Evolutionary conservation across 2,888 invertebrate species (phyloP), one percentile per base, ranked within the genome.

Genomic region (Microctonus hyperodae): DNA sequence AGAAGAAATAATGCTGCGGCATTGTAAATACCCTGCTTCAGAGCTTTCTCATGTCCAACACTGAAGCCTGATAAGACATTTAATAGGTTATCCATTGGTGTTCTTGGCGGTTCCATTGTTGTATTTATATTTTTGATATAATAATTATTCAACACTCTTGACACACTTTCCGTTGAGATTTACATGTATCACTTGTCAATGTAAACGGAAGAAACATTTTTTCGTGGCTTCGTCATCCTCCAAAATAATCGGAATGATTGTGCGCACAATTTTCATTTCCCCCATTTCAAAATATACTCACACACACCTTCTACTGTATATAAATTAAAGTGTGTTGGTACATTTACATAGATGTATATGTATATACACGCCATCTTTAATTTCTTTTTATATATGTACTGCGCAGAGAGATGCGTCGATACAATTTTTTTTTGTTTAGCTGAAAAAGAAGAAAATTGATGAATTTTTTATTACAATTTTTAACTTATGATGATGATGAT

Each of bases 11-110:
- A 85, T n/a, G 94, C 94, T 69, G 93, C 88, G 5, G 94, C 93
- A 85, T 95, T 95, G 84, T 95, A 95, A 76, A 95, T 89, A n/a
- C 95, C 95, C 85, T 94, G 92, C 86, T 94, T 94, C 80, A 95
- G 88, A n/a, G 94, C 93, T 83, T 95, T 94, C 83, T 95, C 94
- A 78, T 94, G 92, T 44, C 91, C 92, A 75, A 91, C 90, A 13
- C 92, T 90, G 73, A 93, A 82, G 66, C 89, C 88, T 67, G 89
- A 89, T 72, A 91, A 87, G 72, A 90, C 89, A 78, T 88, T 90
- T 73, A 91, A 88, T 73, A 91, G 88, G 82, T 90, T 91, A 78
- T 91, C 90, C 81, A 91, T 88, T 69, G 90, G 90, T 40, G 78
- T 79, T 33, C 84, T 85, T 69, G 86, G 86, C 40, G 85, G 86